Evolutionary conservation across 2,797 vertebrate species (phyloP).

Genomic region (Pogoniulus pusillus): DNA sequence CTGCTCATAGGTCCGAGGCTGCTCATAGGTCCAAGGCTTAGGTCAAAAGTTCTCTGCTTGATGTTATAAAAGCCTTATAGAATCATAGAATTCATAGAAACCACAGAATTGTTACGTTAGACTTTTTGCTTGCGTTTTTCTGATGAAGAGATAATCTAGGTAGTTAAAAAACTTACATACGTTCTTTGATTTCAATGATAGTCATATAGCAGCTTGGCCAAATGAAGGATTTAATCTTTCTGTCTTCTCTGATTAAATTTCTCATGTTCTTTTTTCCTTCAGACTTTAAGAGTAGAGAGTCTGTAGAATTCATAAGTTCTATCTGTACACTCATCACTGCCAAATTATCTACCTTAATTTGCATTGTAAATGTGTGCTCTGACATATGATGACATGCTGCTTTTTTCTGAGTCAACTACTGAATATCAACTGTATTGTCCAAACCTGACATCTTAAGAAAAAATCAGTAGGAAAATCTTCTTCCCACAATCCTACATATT

Average conservation of each 20-base stretch:
- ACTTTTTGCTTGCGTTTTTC: not conserved
- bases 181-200: not conserved
- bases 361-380: constrained; percentile 9
- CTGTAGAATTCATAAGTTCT: not conserved
- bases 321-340: not conserved
- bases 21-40: not conserved
- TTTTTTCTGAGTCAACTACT: not conserved
- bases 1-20: not conserved
- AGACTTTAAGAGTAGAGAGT: not conserved
- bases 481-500: not conserved
- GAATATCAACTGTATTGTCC: not conserved
- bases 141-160: not conserved
- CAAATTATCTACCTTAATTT: constrained; percentile 35
- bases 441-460: not conserved
- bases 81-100: too few species aligned
- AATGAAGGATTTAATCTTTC: not conserved
- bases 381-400: not conserved
- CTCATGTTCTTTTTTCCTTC: not conserved
- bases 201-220: not conserved
- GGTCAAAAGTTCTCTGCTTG: not conserved
- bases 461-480: not conserved
- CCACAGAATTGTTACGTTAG: not conserved
- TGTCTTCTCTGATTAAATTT: not conserved
- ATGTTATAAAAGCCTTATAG: not conserved
- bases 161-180: not conserved